phyloP scores from a whole-genome alignment of 2,888 invertebrate species.

The Drosophila ustulata region DNA sequence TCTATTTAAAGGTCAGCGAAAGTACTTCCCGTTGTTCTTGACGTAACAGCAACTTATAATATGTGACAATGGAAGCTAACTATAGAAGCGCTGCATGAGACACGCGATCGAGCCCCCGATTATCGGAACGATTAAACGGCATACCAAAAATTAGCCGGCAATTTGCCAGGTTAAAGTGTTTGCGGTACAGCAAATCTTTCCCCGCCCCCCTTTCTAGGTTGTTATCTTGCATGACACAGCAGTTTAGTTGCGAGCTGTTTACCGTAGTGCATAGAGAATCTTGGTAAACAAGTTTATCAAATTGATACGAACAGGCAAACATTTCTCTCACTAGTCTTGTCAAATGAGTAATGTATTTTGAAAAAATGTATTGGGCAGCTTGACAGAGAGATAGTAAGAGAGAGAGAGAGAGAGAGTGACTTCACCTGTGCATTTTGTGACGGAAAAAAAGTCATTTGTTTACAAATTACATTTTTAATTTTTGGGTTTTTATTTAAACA shows the following conservation, averaged over 20 bases:
- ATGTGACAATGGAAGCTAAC: slow-evolving; percentile 11
- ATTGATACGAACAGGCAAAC: neutral
- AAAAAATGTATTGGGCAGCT: too few relatives aligned
- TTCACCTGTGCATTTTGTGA: neutral
- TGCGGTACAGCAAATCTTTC: neutral
- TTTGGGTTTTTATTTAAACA: slow-evolving; percentile 55
- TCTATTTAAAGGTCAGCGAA: slow-evolving; percentile 48
- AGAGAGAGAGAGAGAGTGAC: neutral
- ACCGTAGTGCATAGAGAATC: neutral
- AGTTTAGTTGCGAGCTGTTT: neutral
- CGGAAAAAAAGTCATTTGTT: slow-evolving; percentile 10
- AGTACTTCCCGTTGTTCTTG: slow-evolving; percentile 9
- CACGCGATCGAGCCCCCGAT: slow-evolving; percentile 44
- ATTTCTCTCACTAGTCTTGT: neutral
- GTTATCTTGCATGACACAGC: slow-evolving; percentile 5
- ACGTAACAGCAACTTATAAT: slow-evolving; percentile 9
- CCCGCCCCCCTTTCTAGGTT: neutral
- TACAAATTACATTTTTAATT: slow-evolving; percentile 48
- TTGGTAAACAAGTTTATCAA: neutral
- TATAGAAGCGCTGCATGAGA: slow-evolving; percentile 32
- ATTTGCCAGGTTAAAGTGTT: slow-evolving; percentile 64
- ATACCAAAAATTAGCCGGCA: slow-evolving; percentile 46
- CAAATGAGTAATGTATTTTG: neutral
- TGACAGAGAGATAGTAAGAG: too few relatives aligned
- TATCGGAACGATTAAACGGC: slow-evolving; percentile 26